These are phyloP conservation scores for Oncorhynchus gorbuscha DNA, from an alignment of 2,113 vertebrate genomes.

Conservation along the genomic window DNA sequence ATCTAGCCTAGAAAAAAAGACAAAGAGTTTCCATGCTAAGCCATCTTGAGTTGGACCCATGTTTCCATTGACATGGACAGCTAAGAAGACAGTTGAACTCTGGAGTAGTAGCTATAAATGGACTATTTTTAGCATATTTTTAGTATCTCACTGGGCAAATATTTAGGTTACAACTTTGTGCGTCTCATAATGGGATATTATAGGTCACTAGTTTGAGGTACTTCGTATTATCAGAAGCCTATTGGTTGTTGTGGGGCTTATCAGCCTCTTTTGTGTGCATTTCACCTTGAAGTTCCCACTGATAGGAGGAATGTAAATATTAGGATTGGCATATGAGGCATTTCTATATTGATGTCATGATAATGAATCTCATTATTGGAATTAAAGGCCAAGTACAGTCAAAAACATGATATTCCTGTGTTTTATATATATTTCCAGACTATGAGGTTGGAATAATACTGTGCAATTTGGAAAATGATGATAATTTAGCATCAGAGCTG, in stretches of 20 bases:
- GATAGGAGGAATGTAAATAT: background rate
- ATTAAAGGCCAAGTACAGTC: background rate
- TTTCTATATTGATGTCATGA: background rate
- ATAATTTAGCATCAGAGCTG: no score
- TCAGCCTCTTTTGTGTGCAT: background rate
- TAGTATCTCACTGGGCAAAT: slow-evolving; percentile 19
- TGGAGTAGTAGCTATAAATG: slow-evolving; percentile 24
- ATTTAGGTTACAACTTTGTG: slow-evolving; percentile 23
- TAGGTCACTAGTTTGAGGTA: background rate
- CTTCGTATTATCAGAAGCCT: background rate
- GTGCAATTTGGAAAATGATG: no score
- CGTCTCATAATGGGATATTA: background rate
- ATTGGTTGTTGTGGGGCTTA: background rate
- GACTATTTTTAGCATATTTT: slow-evolving; percentile 39
- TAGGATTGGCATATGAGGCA: background rate
- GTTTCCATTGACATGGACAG: slow-evolving; percentile 59
- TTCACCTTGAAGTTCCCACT: background rate
- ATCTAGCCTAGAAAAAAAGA: slow-evolving; percentile 52
- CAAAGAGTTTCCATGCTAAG: slow-evolving; percentile 49
- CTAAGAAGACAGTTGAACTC: slow-evolving; percentile 9
- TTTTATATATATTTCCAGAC: no score
- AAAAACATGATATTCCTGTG: no score
- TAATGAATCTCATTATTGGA: background rate
- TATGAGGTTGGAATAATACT: no score
- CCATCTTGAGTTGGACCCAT: slow-evolving; percentile 61